Evolutionary conservation across 2,888 invertebrate genomes (phyloP).

Genomic region (Drosophila borborema): DNA sequence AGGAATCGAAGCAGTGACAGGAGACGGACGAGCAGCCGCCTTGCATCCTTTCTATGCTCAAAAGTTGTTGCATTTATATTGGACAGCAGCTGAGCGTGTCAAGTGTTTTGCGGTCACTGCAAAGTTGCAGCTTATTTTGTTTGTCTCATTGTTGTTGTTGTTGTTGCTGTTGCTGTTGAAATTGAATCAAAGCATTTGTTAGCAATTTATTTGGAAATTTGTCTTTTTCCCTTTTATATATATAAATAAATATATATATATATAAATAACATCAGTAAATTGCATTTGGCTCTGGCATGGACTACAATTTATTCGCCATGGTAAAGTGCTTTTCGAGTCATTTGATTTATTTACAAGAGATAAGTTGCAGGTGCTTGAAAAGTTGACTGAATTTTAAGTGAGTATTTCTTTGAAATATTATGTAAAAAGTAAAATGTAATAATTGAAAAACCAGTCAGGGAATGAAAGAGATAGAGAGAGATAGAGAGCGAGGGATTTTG

Average conservation of each 20-base stretch:
- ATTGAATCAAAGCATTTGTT: constrained; percentile 74
- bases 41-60: constrained; percentile 3
- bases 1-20: background rate
- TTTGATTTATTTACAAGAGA: constrained; percentile 44
- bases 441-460: constrained; percentile 11
- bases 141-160: constrained; percentile 23
- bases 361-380: constrained; percentile 37
- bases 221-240: constrained; percentile 22
- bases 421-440: constrained; percentile 19
- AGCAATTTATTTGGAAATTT: constrained; percentile 75
- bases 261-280: constrained; percentile 48
- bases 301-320: constrained; percentile 44
- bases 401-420: constrained; percentile 27
- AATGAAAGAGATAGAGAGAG: background rate
- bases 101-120: constrained; percentile 69
- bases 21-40: background rate
- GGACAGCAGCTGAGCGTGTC: constrained; percentile 74
- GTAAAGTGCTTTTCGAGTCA: constrained; percentile 49
- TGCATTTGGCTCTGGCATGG: constrained; percentile 37
- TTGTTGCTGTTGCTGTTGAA: constrained; percentile 49
- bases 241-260: background rate
- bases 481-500: background rate
- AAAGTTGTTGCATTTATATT: constrained; percentile 67
- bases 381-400: constrained; percentile 23
- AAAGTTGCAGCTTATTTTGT: constrained; percentile 59